Base-by-base conservation (phyloP, 2,888 invertebrate species). In the Macaria notata region DNA sequence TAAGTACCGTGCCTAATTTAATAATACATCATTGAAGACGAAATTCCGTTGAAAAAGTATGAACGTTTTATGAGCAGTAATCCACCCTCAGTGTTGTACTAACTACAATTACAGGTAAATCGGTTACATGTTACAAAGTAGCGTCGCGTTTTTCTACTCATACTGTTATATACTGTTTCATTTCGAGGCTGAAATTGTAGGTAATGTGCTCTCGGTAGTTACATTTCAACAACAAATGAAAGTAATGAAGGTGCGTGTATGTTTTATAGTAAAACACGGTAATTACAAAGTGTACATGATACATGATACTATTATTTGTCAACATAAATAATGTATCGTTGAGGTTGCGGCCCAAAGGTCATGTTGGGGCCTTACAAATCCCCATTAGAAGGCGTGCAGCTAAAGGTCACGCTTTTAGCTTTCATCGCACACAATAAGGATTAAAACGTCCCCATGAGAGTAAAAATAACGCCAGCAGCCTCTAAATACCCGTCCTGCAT, bases 311-410 rank as follows among this genome's bases (percentile, higher is more conserved):
- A 71, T 73, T 70, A 71, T 72, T 71, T 72, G 70, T 64, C 69
- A 62, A 64, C 69, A 79, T 85, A 83, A 83, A 81, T 83, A 79
- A 85, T 83, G 79, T 79, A 85, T 73, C 73, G 68, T 66, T 71
- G 74, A 76, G 79, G 79, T 76, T 73, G 68, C 75, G 73, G 69
- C 64, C 66, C 69, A 82, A 83, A 84, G 86, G 84, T 84, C 81
- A 76, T 70, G 70, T 71, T 71, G 74, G 73, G 80, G 75, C 61
- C 74, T 73, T 74, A 77, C 75, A 73, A 76, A 77, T 73, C 73
- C 75, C 75, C 78, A 77, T 79, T 83, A 79, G 73, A 75, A 75
- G 69, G 75, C 64, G 72, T 72, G 73, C 70, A 70, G 64, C 67
- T 48, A 85, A 85, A 83, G 84, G 83, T 81, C 81, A 75, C 71